Percentiles rank a stretch among this genome's conserved stretches.
Evolutionary conservation across 2,888 invertebrate species (phyloP).

Genomic region (Seladonia tumulorum): DNA sequence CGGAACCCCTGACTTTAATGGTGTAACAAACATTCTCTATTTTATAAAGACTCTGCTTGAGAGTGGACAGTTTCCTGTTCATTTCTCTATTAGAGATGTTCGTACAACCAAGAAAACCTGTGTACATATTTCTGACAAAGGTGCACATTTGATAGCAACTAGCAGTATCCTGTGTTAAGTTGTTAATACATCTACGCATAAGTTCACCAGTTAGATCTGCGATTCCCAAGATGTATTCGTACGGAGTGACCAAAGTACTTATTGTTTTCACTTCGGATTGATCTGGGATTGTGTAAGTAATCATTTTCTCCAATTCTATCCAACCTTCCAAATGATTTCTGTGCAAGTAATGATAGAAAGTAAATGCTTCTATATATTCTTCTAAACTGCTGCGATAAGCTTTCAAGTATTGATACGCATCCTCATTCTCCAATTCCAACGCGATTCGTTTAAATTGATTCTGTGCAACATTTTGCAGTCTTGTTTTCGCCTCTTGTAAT

Average conservation of each 20-base stretch:
- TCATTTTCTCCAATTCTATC: slow-evolving; percentile 86
- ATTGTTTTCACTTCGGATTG: slow-evolving; percentile 64
- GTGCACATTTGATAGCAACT: slow-evolving; percentile 90
- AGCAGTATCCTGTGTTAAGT: slow-evolving; percentile 90
- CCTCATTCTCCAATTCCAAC: slow-evolving; percentile 89
- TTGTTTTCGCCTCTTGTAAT: slow-evolving; percentile 88
- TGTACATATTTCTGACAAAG: slow-evolving; percentile 89
- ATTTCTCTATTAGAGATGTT: slow-evolving; percentile 87
- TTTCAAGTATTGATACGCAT: slow-evolving; percentile 88
- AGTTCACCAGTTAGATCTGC: slow-evolving; percentile 95
- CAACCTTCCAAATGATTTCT: slow-evolving; percentile 87
- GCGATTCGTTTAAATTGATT: slow-evolving; percentile 89
- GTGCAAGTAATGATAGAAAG: slow-evolving; percentile 90
- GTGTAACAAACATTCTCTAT: slow-evolving; percentile 94
- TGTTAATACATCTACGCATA: slow-evolving; percentile 95
- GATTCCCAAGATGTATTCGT: slow-evolving; percentile 90
- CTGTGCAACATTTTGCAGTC: slow-evolving; percentile 88
- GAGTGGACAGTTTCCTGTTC: slow-evolving; percentile 88
- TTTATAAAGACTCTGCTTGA: slow-evolving; percentile 91
- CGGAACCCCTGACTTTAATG: slow-evolving; percentile 91
- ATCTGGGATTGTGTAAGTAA: slow-evolving; percentile 83
- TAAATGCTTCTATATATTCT: slow-evolving; percentile 94
- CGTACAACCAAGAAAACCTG: slow-evolving; percentile 87
- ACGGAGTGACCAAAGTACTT: slow-evolving; percentile 82
- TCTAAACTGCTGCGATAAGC: slow-evolving; percentile 90